Evolutionary conservation across 2,113 vertebrate species (phyloP).

Genomic region (Clinocottus analis): DNA sequence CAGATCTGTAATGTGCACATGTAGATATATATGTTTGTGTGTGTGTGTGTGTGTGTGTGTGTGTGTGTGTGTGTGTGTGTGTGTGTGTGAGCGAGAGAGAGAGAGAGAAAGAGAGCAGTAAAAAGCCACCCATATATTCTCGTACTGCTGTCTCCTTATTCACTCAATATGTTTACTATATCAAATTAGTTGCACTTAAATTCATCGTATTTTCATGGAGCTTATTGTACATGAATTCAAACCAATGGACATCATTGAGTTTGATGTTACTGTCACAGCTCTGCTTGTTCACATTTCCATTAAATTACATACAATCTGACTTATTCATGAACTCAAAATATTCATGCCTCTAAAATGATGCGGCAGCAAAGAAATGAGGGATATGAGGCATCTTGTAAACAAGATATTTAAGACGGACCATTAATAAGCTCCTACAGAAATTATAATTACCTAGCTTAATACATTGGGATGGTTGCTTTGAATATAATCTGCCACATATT

Average conservation of each 20-base stretch:
- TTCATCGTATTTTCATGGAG: neutral
- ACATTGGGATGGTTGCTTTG: neutral
- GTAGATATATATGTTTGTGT: neutral
- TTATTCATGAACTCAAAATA: neutral
- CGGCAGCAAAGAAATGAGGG: neutral
- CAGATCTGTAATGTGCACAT: constrained; percentile 22
- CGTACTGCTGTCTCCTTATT: neutral
- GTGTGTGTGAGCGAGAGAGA: no score
- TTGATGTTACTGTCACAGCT: neutral
- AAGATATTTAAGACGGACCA: constrained; percentile 15
- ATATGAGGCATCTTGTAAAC: constrained; percentile 8
- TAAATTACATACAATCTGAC: neutral
- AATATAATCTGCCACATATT: neutral
- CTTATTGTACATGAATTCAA: neutral
- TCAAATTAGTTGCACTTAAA: constrained; percentile 10
- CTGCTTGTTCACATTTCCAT: neutral
- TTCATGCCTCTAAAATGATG: neutral
- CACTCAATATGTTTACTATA: constrained; percentile 23
- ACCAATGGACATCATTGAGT: neutral
- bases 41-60: constrained; percentile 9
- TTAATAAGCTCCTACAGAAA: constrained; percentile 22
- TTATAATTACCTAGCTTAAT: neutral
- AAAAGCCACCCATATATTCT: constrained; percentile 21
- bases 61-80: constrained; percentile 7
- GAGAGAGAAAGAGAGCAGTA: no score